Base-by-base conservation (phyloP, 2,797 vertebrate species). In the Acipenser transmontanus region DNA sequence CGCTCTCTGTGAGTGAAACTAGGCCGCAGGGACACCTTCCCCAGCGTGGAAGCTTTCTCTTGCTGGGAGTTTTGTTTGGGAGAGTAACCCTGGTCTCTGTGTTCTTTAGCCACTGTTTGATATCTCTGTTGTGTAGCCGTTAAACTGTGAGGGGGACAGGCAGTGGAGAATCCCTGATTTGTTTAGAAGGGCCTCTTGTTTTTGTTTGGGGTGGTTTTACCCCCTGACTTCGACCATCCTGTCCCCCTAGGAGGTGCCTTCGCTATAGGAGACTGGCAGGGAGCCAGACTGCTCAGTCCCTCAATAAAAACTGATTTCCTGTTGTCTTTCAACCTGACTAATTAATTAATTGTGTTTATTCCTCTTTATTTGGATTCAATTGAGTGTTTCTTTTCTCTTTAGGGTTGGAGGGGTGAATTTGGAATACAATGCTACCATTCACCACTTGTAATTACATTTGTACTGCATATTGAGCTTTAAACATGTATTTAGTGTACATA, bases 261-360 rank as follows among this genome's bases (percentile, higher is more conserved):
- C 78, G 82, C 81, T 75, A 34, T 34, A 34, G 34, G 34, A 34
- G 34, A 34, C 34, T 34, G 34, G 76, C 73, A 71, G 78, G 67
- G 66, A 70, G 76, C 62, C 72, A 70, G 70, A 80, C 80, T 80
- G 84, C 80, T 81, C 79, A 76, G 80, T 84, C 60, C 11, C 77
- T 75, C 71, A 71, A 81, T 87, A 86, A 87, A 88, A 82, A 81
- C 82, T 83, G 65, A 65, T 80, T 86, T 74, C 80, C 75, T 75
- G 83, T 89, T 89, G 88, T 90, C 84, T 89, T 87, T 86, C 85
- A 87, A 82, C 84, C 85, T 90, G 88, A 91, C 89, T 91, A 91
- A 91, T 91, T 34, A 34, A 34, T 34, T 90, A 87, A 81, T 86
- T 87, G 85, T 89, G 88, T 91, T 91, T 91, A 88, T 90, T 84